phyloP scores from a whole-genome alignment of 2,797 vertebrate genomes.

The Sebastes variabilis region DNA sequence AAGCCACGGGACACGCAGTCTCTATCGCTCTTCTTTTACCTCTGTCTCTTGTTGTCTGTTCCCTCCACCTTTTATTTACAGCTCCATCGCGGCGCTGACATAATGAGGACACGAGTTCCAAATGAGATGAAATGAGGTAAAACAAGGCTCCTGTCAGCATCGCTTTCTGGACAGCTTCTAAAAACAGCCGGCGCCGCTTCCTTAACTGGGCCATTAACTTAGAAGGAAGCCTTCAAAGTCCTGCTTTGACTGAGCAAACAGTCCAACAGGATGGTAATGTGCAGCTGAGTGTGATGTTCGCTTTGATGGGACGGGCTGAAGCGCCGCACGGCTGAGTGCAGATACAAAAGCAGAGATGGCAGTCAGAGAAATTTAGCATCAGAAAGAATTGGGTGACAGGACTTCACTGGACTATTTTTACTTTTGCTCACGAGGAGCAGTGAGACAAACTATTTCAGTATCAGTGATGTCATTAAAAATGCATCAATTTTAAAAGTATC shows the following conservation, averaged over 20 bases:
- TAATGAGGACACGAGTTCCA: conserved; percentile 77
- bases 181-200: conserved; percentile 52
- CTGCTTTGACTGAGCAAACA: conserved; percentile 57
- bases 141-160: conserved; percentile 65
- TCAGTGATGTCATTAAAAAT: neutral
- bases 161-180: conserved; percentile 63
- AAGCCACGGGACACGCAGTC: conserved; percentile 44
- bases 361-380: conserved; percentile 20
- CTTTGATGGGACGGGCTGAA: conserved; percentile 53
- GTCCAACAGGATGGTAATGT: conserved; percentile 47
- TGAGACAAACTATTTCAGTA: neutral
- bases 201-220: conserved; percentile 73
- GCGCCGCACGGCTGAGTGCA: neutral
- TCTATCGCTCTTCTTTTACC: conserved; percentile 42
- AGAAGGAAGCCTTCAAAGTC: conserved; percentile 63
- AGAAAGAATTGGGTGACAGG: conserved; percentile 16
- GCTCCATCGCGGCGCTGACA: conserved; percentile 67
- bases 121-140: conserved; percentile 73
- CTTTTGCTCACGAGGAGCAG: neutral
- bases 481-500: neutral
- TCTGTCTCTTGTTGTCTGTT: conserved; percentile 50
- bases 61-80: conserved; percentile 68
- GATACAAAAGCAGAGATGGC: conserved; percentile 6
- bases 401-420: conserved; percentile 43
- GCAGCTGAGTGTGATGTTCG: conserved; percentile 21